A percentile compares a stretch with the other conserved stretches of the same genome.
These are phyloP conservation scores for Homalodisca vitripennis DNA, from an alignment of 1,140 invertebrate genomes.

Conservation along the genomic window DNA sequence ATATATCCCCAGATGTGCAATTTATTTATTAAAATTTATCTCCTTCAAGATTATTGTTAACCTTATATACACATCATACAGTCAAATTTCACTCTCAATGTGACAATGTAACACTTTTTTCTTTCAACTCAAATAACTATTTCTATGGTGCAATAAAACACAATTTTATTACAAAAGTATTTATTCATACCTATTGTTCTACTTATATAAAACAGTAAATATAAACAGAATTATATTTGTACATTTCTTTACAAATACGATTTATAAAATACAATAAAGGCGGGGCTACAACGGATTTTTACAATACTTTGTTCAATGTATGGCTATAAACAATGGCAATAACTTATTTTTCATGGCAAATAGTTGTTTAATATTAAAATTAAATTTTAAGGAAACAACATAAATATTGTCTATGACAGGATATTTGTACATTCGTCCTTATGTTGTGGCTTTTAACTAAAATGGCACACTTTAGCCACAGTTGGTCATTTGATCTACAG, in stretches of 20 bases:
- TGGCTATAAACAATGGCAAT: constrained; percentile 10
- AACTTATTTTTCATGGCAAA: background rate
- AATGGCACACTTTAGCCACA: background rate
- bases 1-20: no score
- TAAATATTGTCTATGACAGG: no score
- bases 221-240: constrained; percentile 26
- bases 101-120: no score
- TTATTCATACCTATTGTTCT: constrained; percentile 23
- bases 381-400: background rate
- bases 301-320: background rate
- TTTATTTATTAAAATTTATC: no score
- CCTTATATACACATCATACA: no score
- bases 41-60: no score
- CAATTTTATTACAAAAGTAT: constrained; percentile 18
- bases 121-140: no score
- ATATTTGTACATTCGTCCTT: background rate
- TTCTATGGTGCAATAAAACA: no score
- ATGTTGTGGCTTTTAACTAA: background rate
- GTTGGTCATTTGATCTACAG: no score
- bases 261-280: constrained; percentile 12
- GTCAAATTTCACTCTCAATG: no score
- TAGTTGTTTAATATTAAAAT: background rate
- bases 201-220: constrained; percentile 23
- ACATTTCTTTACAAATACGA: constrained; percentile 17
- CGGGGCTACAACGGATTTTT: background rate